Base-by-base conservation (phyloP, 2,797 vertebrate species). In the Etheostoma perlongum region DNA sequence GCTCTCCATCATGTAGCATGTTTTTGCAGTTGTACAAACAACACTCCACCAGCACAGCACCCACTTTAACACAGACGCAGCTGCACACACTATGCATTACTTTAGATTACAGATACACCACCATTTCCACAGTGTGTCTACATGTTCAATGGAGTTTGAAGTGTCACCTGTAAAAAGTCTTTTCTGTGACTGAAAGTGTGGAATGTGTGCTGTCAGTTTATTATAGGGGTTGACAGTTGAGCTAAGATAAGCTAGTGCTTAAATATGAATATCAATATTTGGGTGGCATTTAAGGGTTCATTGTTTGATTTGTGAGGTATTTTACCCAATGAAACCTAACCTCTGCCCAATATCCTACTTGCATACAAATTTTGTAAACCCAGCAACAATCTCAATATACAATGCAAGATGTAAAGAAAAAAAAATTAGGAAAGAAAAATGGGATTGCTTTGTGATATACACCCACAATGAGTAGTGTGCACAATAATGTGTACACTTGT, bases 51-150 rank as follows among this genome's bases (percentile, higher is more conserved):
- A 57, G 21, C 65, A 25, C 61, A 67, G 30, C 67, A 84, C 51
- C 27, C 75, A 77, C 68, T 76, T 59, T 33, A 67, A 81, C 72
- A 83, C 66, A 83, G 71, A 77, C n/a, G 25, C 66, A 76, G 58
- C 63, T 63, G 59, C 83, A 83, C 85, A 92, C 82, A 72, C 48
- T 51, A 57, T 86, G 88, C 84, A 91, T 85, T 79, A 76, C 60
- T 72, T 67, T 49, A 80, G 46, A 75, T 72, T 76, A 83, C 81
- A 76, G 36, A 68, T 69, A 87, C 81, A 83, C 61, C 62, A 71
- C 69, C 84, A 83, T 84, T 72, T 87, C 61, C 88, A 88, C 76
- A 75, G 40, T 84, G 78, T 79, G 81, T 91, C 53, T 72, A 83
- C 71, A 64, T 90, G 78, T 91, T 81, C 46, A 58, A 10, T 76